Percentiles rank a stretch among this genome's conserved stretches.
Evolutionary conservation across 2,888 invertebrate species (phyloP).

Genomic region (Leucoptera coffeella): DNA sequence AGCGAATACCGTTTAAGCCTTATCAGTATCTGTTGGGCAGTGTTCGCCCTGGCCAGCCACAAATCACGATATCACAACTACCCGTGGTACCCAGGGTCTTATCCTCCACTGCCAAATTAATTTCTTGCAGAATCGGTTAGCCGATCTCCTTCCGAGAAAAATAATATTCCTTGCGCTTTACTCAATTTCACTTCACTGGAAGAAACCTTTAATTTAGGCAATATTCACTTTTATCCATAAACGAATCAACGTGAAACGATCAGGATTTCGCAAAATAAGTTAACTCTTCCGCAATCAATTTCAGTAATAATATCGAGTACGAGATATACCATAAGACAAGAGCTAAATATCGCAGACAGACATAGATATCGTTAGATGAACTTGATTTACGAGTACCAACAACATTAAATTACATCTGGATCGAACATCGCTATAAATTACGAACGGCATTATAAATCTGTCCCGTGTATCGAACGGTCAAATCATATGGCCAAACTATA

Average conservation of each 20-base stretch:
- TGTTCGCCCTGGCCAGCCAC: too few relatives aligned
- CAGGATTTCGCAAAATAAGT: background rate
- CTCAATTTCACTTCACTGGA: conserved; percentile 22
- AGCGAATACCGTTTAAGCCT: background rate
- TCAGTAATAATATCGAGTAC: too few relatives aligned
- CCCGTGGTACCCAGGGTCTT: conserved; percentile 14
- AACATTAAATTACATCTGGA: conserved; percentile 52
- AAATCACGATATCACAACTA: conserved; percentile 20
- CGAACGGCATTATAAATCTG: conserved; percentile 45
- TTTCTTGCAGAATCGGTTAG: conserved; percentile 44
- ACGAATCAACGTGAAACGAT: conserved; percentile 7
- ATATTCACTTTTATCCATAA: conserved; percentile 8
- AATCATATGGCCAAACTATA: conserved; percentile 35
- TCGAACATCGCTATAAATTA: conserved; percentile 48
- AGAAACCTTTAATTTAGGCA: conserved; percentile 27
- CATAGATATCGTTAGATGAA: conserved; percentile 37
- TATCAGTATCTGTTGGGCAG: background rate
- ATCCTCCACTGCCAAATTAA: conserved; percentile 46
- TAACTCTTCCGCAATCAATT: too few relatives aligned
- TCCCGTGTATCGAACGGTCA: conserved; percentile 27
- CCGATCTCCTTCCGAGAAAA: conserved; percentile 42
- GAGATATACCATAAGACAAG: background rate
- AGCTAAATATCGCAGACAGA: background rate
- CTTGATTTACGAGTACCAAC: conserved; percentile 42
- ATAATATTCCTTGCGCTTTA: conserved; percentile 23